Base-by-base conservation (phyloP, 1,140 invertebrate species). In the Dreissena polymorpha region DNA sequence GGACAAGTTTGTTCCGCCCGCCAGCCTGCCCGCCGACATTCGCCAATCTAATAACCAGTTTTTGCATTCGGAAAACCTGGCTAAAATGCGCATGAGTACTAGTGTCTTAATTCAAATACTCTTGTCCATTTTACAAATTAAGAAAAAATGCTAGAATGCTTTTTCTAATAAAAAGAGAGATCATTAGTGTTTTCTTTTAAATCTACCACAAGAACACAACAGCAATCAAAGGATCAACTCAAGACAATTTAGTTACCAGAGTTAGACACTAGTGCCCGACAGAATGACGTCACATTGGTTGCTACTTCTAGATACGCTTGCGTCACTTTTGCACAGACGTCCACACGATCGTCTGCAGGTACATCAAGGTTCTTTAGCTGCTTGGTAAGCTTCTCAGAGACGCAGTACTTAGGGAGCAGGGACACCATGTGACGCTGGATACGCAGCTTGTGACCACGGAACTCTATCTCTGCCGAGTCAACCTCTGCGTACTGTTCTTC, bases 361-460 rank as follows among this genome's bases (percentile, higher is more conserved):
- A 12, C 96, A 74, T 85, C 86, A 65, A 89, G 83, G 71, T 87
- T 86, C 49, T 84, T 85, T 67, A 91, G 84, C 78, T 90, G 86
- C 85, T 91, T 90, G 75, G 79, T 82, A 14, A 91, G 69, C 68
- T 85, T 88, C 27, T 92, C 93, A 27, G 89, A 90, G n/a, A 92
- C 73, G 64, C 86, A 86, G 89, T 97, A 97, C 82, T 95, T 94
- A 13, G 95, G 94, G 39, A 97, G 93, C 21, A 97, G 92, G 0
- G 95, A 94, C 23, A 97, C 90, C 94, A 97, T 95, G 21, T 97
- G 92, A 84, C 95, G 85, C 83, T 93, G 90, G n/a, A 93, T 89
- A 14, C 90, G 83, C 25, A 84, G 77, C n/a, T 92, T 83, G 14
- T 91, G 91, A 74, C 89, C 89, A 72, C 87, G 84, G 72, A 91